These are phyloP conservation scores for Grammomys surdaster DNA, from an alignment of 2,113 vertebrate species.

Conservation along the genomic window DNA sequence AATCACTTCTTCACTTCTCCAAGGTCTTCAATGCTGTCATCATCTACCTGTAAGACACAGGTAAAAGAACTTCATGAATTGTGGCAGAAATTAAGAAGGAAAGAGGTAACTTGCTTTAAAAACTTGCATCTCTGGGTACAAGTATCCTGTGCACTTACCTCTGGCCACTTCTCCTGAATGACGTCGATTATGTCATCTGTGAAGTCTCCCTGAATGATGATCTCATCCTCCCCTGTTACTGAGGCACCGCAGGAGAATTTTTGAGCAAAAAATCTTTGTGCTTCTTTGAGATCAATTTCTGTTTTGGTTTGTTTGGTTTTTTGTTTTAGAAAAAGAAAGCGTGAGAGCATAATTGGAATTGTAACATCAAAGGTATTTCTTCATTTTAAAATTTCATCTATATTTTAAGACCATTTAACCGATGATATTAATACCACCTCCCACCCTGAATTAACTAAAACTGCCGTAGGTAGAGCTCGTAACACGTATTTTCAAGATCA, in stretches of 20 bases:
- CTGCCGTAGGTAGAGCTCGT: neutral
- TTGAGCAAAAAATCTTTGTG: conserved; percentile 99
- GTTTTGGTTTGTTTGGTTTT: conserved; percentile 88
- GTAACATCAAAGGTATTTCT: conserved; percentile 3
- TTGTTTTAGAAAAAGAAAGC: conserved; percentile 60
- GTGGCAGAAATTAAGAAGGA: neutral
- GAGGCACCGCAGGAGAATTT: conserved; percentile 99
- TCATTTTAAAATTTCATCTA: conserved; percentile 62
- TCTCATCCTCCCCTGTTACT: conserved; percentile 98
- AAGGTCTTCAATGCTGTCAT: conserved; percentile 98
- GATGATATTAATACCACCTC: neutral
- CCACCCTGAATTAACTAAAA: conserved; percentile 46
- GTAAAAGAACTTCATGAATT: conserved; percentile 8
- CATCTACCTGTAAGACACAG: conserved; percentile 92
- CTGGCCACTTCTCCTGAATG: conserved; percentile 99
- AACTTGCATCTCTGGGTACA: neutral
- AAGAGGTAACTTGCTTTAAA: neutral
- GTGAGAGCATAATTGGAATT: conserved; percentile 54
- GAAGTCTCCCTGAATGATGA: conserved; percentile 99
- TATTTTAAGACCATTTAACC: conserved; percentile 62
- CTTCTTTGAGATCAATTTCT: conserved; percentile 99
- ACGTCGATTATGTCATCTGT: conserved; percentile 99
- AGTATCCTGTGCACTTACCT: conserved; percentile 87
- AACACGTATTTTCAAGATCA: neutral
- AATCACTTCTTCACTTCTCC: conserved; percentile 99